Conservation (phyloP, 2,113 vertebrate species). For the Lasiurus cinereus region DNA sequence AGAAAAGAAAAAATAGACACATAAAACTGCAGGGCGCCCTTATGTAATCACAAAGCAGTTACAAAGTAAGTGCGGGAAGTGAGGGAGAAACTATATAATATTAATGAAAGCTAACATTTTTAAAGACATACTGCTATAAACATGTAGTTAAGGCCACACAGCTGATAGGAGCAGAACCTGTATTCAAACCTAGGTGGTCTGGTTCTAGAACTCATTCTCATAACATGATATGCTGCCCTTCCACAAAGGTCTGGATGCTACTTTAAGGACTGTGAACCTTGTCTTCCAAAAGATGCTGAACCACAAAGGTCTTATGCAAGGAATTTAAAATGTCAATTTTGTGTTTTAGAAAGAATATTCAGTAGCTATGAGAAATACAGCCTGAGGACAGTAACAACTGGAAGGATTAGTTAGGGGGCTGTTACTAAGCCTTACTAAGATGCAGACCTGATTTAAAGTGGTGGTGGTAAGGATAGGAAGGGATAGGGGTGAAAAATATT, state of each 20-base stretch:
- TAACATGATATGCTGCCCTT: background rate
- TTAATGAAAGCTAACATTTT: background rate
- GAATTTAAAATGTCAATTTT: background rate
- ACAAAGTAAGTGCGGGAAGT: background rate
- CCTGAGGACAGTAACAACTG: background rate
- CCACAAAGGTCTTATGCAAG: background rate
- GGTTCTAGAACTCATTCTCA: background rate
- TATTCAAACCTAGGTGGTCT: background rate
- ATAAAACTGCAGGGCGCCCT: background rate
- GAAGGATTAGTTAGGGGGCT: background rate
- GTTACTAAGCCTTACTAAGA: background rate
- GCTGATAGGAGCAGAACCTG: background rate
- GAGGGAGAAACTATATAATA: background rate
- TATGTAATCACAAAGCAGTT: background rate
- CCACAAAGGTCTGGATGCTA: background rate
- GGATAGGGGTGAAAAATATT: background rate
- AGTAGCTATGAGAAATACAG: background rate
- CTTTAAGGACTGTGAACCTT: background rate
- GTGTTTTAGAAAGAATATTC: background rate
- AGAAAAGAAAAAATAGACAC: background rate
- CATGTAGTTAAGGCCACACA: background rate
- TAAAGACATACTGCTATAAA: background rate
- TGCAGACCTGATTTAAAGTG: background rate
- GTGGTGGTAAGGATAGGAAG: background rate
- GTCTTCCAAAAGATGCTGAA: background rate